Percentiles rank a stretch among this genome's conserved stretches.
Evolutionary conservation across 2,888 invertebrate species (phyloP).

Genomic region (Caenorhabditis uteleia): DNA sequence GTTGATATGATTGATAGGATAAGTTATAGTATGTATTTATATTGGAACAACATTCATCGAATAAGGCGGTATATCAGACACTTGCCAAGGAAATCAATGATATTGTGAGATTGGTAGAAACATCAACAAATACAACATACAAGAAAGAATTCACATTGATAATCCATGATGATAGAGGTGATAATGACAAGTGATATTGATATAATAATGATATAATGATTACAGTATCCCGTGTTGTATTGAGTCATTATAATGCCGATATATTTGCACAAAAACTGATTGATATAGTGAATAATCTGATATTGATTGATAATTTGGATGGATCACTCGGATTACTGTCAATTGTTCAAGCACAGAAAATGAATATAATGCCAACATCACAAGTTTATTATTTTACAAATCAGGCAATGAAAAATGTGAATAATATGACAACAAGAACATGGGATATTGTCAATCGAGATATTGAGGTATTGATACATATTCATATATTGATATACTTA

Average conservation of each 20-base stretch:
- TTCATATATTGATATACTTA: too few species aligned
- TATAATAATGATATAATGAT: too few species aligned
- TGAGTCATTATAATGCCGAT: slow-evolving; percentile 14
- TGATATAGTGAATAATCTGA: slow-evolving; percentile 2
- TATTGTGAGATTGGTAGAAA: slow-evolving; percentile 8
- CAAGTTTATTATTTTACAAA: slow-evolving; percentile 35
- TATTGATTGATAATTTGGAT: slow-evolving; percentile 7
- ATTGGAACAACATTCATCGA: slow-evolving; percentile 20
- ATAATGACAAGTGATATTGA: too few species aligned
- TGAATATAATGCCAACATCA: slow-evolving; percentile 26
- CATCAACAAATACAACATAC: slow-evolving; percentile 1
- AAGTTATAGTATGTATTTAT: too few species aligned
- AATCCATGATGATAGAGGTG: slow-evolving; percentile 16
- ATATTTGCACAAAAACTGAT: slow-evolving; percentile 8
- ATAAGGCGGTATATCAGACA: slow-evolving; percentile 9
- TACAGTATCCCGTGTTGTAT: slow-evolving; percentile 12
- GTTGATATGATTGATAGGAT: too few species aligned
- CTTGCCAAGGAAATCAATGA: slow-evolving; percentile 12
- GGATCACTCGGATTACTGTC: slow-evolving; percentile 22
- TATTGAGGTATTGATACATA: too few species aligned
- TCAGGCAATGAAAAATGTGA: slow-evolving; percentile 27
- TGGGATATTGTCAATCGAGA: slow-evolving; percentile 27
- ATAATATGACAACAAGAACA: slow-evolving; percentile 15
- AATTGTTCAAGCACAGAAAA: slow-evolving; percentile 31
- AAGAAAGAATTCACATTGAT: slow-evolving; percentile 25